Base-by-base conservation (phyloP, 2,797 vertebrate genomes). In the Pseudotriccus pelzelni region DNA sequence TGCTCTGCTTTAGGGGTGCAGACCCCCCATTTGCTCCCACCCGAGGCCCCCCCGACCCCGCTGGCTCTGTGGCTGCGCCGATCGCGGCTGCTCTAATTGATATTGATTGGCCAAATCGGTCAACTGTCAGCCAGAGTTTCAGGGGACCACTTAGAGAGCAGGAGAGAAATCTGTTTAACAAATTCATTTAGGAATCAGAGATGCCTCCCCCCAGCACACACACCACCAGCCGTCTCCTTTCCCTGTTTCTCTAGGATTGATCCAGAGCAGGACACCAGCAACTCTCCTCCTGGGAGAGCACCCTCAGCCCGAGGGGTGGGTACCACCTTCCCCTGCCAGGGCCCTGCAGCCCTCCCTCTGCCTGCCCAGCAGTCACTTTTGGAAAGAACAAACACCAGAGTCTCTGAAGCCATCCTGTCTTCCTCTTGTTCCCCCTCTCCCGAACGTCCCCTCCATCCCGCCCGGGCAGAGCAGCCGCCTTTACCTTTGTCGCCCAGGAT, bases 401-500 rank as follows among this genome's bases (percentile, higher is more conserved):
- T 30, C 70, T 70, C 83, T n/a, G 83, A 34, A 86, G 34, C 49
- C 75, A 37, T 44, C 44, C 36, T 10, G 0, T 20, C 56, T 43
- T 39, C 10, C 12, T 76, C 22, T 28, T 12, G 1, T 17, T 41
- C 44, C 36, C 66, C 50, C n/a, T 64, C n/a, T 67, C 44, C 75
- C 44, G 23, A 18, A 68, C 3, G 22, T 43, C 28, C 64, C 79
- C 47, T 17, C 34, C 36, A 16, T 23, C 49, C 59, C 15, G 14
- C 39, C 76, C 1, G 2, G 44, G 12, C 60, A 14, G 3, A 43
- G 5, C 23, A 5, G 81, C 44, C 27, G 2, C 55, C 50, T 94
- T 89, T 98, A 99, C 99, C 99, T 99, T 99, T 99, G 98, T 99
- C 99, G 92, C 99, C 99, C 97, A 99, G 98, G 97, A 99, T 99